Conservation (phyloP, 2,888 invertebrate genomes). For the Plagodis pulveraria region DNA sequence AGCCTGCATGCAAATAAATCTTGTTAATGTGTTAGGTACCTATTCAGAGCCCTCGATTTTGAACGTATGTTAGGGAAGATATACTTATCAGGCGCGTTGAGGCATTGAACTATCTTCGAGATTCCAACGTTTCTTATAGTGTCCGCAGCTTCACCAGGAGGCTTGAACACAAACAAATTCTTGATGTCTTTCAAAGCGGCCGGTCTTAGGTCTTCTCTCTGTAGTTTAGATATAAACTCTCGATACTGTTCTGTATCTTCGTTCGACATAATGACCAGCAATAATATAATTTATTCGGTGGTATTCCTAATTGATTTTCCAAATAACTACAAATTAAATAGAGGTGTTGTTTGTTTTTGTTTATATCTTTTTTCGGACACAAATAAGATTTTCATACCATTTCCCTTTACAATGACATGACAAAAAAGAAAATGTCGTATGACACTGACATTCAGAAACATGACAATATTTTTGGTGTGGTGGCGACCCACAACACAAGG, state of each 20-base stretch:
- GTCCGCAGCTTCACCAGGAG: slow-evolving; percentile 55
- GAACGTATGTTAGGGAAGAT: slow-evolving; percentile 29
- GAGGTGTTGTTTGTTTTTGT: not conserved
- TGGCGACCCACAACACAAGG: no score
- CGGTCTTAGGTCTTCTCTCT: slow-evolving; percentile 59
- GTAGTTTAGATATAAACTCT: slow-evolving; percentile 56
- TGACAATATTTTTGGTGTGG: no score
- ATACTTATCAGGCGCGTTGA: slow-evolving; percentile 79
- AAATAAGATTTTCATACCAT: no score
- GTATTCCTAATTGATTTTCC: not conserved
- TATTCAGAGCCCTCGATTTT: not conserved
- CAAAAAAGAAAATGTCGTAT: no score
- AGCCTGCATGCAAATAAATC: not conserved
- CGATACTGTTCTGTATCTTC: slow-evolving; percentile 58
- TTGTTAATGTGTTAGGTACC: not conserved
- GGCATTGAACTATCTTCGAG: slow-evolving; percentile 86
- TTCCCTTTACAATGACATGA: no score
- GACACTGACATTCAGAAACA: no score
- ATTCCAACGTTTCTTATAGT: slow-evolving; percentile 75
- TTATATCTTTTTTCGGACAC: no score
- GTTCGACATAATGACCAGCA: slow-evolving; percentile 41
- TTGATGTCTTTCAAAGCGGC: slow-evolving; percentile 68
- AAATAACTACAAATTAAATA: not conserved
- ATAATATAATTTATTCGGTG: not conserved
- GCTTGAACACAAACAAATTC: slow-evolving; percentile 61